Percentiles rank a stretch among this genome's conserved stretches.
Conservation (phyloP, 2,797 vertebrate species). For the Pagetopsis macropterus region DNA sequence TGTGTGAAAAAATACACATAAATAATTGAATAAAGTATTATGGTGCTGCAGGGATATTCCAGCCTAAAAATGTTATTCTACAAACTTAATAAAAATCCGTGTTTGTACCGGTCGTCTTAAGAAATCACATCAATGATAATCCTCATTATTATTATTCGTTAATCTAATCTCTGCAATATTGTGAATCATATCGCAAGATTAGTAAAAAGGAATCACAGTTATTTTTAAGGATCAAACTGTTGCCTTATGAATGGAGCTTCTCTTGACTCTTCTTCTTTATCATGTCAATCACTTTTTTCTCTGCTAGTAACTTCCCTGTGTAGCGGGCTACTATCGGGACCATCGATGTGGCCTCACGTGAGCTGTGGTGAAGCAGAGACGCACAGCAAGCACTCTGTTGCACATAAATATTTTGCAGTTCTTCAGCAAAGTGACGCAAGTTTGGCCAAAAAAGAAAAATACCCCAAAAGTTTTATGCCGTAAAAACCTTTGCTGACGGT, state of each 20-base stretch:
- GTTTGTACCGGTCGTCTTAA: too few species aligned
- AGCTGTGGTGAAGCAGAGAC: constrained; percentile 17
- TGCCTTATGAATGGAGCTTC: constrained; percentile 6
- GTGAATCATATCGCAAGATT: too few species aligned
- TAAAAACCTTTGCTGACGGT: neutral
- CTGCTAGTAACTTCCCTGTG: constrained; percentile 17
- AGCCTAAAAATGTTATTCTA: too few species aligned
- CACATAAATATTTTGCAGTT: neutral
- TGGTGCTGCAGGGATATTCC: too few species aligned
- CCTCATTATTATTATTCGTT: too few species aligned
- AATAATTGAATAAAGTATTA: too few species aligned
- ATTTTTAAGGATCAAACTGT: neutral
- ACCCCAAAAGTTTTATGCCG: too few species aligned
- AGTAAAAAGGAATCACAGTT: too few species aligned
- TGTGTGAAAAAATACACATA: too few species aligned
- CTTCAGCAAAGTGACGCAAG: neutral
- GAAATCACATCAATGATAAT: too few species aligned
- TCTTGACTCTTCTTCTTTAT: neutral
- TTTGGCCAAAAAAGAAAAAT: neutral
- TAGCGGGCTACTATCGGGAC: constrained; percentile 9
- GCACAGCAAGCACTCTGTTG: neutral
- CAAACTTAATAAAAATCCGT: too few species aligned
- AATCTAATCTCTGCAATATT: too few species aligned
- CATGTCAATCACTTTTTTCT: constrained; percentile 14
- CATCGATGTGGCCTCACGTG: constrained; percentile 25